Percentiles rank a stretch among this genome's conserved stretches.
Conservation (phyloP, 2,888 invertebrate genomes). For the Macrophya alboannulata region DNA sequence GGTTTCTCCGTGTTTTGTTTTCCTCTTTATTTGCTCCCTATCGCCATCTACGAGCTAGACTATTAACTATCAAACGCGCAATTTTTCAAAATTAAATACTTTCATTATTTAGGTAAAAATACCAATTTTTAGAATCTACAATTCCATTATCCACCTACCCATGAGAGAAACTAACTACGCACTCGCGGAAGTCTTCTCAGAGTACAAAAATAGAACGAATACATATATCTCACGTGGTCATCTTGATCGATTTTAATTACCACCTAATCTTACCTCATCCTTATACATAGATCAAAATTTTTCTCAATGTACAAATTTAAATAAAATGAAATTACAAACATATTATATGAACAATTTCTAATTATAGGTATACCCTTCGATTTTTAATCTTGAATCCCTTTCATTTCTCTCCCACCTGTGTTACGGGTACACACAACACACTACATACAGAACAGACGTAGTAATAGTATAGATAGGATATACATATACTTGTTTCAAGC, state of each 20-base stretch:
- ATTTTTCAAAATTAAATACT: not conserved
- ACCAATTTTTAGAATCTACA: not conserved
- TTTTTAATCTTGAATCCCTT: not conserved
- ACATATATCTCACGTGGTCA: constrained; percentile 3
- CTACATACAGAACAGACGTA: not conserved
- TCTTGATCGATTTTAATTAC: constrained; percentile 31
- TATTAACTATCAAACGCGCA: constrained; percentile 24
- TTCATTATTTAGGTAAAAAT: not conserved
- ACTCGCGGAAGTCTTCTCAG: not conserved
- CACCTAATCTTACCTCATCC: not conserved
- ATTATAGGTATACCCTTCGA: not conserved
- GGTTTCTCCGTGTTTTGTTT: constrained; percentile 39
- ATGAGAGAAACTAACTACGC: not conserved
- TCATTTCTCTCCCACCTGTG: constrained; percentile 20
- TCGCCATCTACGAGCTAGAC: constrained; percentile 35
- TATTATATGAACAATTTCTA: not conserved
- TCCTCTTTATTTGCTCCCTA: constrained; percentile 17
- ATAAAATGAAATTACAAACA: not conserved
- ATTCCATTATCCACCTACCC: not conserved
- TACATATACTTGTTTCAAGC: not conserved
- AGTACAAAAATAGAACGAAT: constrained; percentile 25
- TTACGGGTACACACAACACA: not conserved
- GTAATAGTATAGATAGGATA: not conserved
- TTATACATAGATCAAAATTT: not conserved
- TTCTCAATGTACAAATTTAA: not conserved